phyloP scores from a whole-genome alignment of 1,140 invertebrate genomes.

The Amphibalanus amphitrite region DNA sequence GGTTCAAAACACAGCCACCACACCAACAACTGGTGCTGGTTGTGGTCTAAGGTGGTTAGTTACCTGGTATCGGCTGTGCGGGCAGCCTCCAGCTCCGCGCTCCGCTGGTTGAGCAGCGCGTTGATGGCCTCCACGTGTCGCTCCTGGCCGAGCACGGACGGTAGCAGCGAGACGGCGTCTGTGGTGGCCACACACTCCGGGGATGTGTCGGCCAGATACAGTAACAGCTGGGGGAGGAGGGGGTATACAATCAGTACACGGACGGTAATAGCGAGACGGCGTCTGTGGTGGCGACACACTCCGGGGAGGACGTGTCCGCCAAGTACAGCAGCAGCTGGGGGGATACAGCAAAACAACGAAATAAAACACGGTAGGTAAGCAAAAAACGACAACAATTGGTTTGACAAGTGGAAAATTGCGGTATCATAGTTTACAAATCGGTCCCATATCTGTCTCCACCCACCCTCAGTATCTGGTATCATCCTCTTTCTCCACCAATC shows the following conservation, averaged over 20 bases:
- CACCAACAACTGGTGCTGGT: too few relatives aligned
- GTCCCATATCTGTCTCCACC: too few relatives aligned
- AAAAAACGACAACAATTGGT: too few relatives aligned
- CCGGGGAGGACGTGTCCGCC: conserved; percentile 76
- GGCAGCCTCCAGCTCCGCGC: conserved; percentile 27
- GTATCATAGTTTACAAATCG: too few relatives aligned
- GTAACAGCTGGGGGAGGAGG: conserved; percentile 49
- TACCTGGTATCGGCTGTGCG: conserved; percentile 5
- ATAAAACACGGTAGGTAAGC: too few relatives aligned
- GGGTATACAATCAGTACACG: too few relatives aligned
- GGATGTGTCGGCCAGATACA: conserved; percentile 79
- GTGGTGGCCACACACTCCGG: conserved; percentile 65
- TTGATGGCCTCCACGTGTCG: conserved; percentile 66
- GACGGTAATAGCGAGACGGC: conserved; percentile 31
- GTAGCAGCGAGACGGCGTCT: conserved; percentile 42
- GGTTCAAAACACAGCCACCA: conserved; percentile 65
- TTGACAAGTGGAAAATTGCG: too few relatives aligned
- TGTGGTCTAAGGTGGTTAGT: too few relatives aligned
- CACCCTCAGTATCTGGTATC: too few relatives aligned
- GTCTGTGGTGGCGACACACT: conserved; percentile 61
- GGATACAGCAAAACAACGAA: too few relatives aligned
- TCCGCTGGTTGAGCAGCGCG: conserved; percentile 59
- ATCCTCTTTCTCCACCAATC: too few relatives aligned
- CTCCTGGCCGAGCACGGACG: conserved; percentile 42
- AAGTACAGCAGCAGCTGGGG: conserved; percentile 68